Conservation (phyloP, 2,797 vertebrate genomes). For the Cryptoblepharus egeriae region DNA sequence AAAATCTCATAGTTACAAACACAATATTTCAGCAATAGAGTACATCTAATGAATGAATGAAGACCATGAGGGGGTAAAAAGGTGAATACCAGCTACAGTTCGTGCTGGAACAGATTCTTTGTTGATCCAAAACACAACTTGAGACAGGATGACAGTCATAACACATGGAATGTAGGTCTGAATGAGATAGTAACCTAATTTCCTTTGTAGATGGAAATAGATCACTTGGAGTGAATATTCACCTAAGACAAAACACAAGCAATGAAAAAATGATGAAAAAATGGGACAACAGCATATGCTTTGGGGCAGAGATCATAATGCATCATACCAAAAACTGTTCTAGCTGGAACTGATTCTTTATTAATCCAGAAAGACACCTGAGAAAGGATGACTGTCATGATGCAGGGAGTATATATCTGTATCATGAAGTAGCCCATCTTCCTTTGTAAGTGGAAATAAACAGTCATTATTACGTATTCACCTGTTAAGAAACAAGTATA, state of each 20-base stretch:
- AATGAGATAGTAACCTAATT: constrained; percentile 88
- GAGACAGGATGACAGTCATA: constrained; percentile 87
- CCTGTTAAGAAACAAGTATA: constrained; percentile 80
- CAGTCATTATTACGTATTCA: constrained; percentile 97
- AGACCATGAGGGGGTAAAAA: constrained; percentile 24
- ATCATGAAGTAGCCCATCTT: constrained; percentile 97
- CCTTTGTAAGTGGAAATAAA: constrained; percentile 94
- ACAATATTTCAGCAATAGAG: constrained; percentile 19
- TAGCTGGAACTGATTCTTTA: constrained; percentile 95
- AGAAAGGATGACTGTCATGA: constrained; percentile 96
- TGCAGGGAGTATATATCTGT: constrained; percentile 96
- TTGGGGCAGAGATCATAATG: constrained; percentile 22
- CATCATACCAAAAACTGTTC: constrained; percentile 93
- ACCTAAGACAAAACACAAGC: constrained; percentile 76
- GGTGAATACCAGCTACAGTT: constrained; percentile 83
- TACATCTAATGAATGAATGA: constrained; percentile 38
- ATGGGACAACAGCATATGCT: constrained; percentile 1
- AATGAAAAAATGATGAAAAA: constrained; percentile 48
- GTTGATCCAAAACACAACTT: constrained; percentile 87
- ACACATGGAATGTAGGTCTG: constrained; percentile 86
- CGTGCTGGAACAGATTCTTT: constrained; percentile 83
- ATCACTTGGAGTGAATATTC: constrained; percentile 83
- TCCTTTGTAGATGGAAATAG: constrained; percentile 83
- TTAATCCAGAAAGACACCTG: constrained; percentile 99
- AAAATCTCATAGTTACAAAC: background rate